Conservation (phyloP, 2,113 vertebrate species). For the Limnothrissa miodon region DNA sequence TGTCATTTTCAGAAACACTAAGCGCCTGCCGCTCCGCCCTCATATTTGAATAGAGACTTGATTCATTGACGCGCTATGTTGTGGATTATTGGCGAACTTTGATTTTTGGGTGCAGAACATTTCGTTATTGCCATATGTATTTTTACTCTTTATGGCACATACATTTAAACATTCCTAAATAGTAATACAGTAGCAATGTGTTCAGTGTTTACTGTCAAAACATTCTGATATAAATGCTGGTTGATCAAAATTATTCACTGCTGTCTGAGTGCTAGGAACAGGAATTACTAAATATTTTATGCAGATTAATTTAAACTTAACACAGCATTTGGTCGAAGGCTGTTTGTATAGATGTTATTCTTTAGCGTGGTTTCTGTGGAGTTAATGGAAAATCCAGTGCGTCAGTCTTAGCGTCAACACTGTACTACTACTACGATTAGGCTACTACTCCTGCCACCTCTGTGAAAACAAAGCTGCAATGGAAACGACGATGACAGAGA, state of each 20-base stretch:
- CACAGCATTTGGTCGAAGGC: neutral
- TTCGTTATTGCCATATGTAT: constrained; percentile 23
- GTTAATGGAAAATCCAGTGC: constrained; percentile 72
- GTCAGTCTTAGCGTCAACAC: constrained; percentile 72
- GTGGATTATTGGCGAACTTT: constrained; percentile 70
- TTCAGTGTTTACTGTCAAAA: neutral
- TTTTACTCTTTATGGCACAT: neutral
- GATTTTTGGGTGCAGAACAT: constrained; percentile 48
- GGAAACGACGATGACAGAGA: neutral
- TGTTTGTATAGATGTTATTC: constrained; percentile 29
- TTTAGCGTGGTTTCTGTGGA: constrained; percentile 52
- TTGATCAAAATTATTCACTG: neutral
- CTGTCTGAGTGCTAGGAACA: neutral
- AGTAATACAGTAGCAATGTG: neutral
- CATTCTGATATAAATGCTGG: neutral
- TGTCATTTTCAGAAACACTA: constrained; percentile 71
- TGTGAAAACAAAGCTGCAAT: constrained; percentile 33
- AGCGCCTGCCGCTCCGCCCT: constrained; percentile 70
- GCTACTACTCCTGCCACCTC: constrained; percentile 31
- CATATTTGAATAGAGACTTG: constrained; percentile 66
- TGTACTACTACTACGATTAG: constrained; percentile 59
- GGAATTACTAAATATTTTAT: constrained; percentile 11
- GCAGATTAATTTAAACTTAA: neutral
- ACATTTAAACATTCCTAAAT: neutral
- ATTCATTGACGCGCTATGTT: constrained; percentile 63